phyloP scores from a whole-genome alignment of 2,888 invertebrate genomes.

The Strigamia transsilvanica region DNA sequence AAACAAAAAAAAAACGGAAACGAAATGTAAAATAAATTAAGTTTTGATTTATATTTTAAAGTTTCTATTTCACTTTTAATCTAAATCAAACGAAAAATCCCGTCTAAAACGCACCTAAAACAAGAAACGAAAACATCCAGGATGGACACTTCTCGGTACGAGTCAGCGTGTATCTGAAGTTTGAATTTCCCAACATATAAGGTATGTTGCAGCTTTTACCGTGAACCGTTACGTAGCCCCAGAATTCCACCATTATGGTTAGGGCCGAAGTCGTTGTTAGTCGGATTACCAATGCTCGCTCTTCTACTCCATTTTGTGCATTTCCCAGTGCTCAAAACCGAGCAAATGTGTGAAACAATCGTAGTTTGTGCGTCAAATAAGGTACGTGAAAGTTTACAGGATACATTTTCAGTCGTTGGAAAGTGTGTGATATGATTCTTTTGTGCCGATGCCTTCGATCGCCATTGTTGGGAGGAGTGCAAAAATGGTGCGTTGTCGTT shows the following conservation, averaged over 20 bases:
- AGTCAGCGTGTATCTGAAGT: constrained; percentile 8
- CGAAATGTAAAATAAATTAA: too few species aligned
- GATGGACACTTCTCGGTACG: neutral
- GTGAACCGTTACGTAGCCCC: neutral
- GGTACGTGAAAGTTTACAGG: neutral
- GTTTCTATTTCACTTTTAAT: too few species aligned
- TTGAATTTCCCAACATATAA: neutral
- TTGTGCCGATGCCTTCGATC: neutral
- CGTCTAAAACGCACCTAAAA: too few species aligned
- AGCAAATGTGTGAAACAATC: neutral
- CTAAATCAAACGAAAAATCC: too few species aligned
- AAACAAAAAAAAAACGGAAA: too few species aligned
- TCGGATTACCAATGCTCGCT: neutral
- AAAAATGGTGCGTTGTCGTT: neutral
- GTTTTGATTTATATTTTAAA: too few species aligned
- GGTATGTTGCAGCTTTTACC: constrained; percentile 17
- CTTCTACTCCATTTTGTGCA: neutral
- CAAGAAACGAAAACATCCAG: too few species aligned
- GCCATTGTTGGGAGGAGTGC: constrained; percentile 16
- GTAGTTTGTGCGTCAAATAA: neutral
- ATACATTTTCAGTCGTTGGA: neutral
- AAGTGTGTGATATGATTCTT: neutral
- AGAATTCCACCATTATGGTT: neutral
- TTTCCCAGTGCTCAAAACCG: neutral
- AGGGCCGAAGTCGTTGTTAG: constrained; percentile 21